Evolutionary conservation across 1,140 invertebrate species (phyloP), one percentile per base, ranked within the genome.

Genomic region (Drosophila obscura): DNA sequence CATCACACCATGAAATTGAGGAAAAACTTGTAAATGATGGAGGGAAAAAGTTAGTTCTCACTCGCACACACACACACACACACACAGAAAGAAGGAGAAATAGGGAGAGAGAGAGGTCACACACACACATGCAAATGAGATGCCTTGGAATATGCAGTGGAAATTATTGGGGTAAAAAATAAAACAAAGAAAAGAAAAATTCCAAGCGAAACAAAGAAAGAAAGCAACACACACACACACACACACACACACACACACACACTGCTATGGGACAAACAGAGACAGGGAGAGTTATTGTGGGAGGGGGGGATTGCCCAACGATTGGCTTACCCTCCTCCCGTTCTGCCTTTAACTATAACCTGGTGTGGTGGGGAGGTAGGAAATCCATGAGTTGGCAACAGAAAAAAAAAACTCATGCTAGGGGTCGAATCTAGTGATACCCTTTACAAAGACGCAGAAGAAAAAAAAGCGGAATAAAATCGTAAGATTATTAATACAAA

Each of bases 111-210:
- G 35, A 11, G 35, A 11, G 35, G 35, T 53, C 35, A 58, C 39
- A 44, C 5, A 41, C 31, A 46, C 55, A n/a, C 56, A 64, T 64
- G 61, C 53, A 64, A 64, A 63, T 63, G 53, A 26, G 61, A 39
- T 35, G 16, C 57, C 76, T 49, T 49, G 50, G 77, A 74, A 80
- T 80, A 73, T 83, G 74, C 79, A 74, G 65, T 57, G 11, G 26
- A 35, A 72, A 61, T 55, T 73, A 46, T 72, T 41, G 16, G 24
- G 31, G 52, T 39, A 31, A 22, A 46, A 50, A 53, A 31, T 4
- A 48, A 41, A 51, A 31, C 31, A 39, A 60, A 62, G 22, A 28
- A 7, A 13, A 13, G 35, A 39, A 11, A 39, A 13, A 13, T 39
- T 13, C 35, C 35, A 39, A 13, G 11, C 11, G 11, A 39, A 39